Conservation (phyloP, 2,797 vertebrate species). For the Oreochromis mossambicus region DNA sequence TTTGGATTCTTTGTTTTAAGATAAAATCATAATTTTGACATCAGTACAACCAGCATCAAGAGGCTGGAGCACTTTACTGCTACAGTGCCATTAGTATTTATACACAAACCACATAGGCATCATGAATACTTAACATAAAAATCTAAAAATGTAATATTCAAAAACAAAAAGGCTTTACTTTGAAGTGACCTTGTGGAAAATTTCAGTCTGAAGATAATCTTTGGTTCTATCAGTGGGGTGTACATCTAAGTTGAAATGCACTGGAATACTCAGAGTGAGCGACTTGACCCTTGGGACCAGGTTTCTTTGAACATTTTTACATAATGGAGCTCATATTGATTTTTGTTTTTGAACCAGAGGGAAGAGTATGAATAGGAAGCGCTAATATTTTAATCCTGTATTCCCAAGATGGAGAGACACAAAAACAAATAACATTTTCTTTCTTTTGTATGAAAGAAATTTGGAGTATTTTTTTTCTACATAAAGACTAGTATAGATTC, state of each 20-base stretch:
- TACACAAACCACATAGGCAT: constrained; percentile 2
- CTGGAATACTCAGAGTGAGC: constrained; percentile 8
- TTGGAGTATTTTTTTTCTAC: neutral
- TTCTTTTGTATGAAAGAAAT: neutral
- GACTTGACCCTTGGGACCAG: constrained; percentile 35
- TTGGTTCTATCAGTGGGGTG: constrained; percentile 17
- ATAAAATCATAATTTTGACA: neutral
- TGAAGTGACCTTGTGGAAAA: neutral
- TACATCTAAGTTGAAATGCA: constrained; percentile 34
- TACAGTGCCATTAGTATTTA: neutral
- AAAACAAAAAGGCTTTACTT: neutral
- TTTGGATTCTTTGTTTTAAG: constrained; percentile 12
- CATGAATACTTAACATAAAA: constrained; percentile 2
- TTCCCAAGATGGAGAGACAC: constrained; percentile 35
- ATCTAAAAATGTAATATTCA: neutral
- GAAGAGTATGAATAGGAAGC: constrained; percentile 51
- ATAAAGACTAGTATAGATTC: neutral
- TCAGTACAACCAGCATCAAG: neutral
- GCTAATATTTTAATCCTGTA: constrained; percentile 63
- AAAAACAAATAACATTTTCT: constrained; percentile 31
- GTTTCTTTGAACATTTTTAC: constrained; percentile 66
- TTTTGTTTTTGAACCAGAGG: constrained; percentile 55
- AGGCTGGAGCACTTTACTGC: neutral
- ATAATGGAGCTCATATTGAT: constrained; percentile 55
- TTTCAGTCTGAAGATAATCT: constrained; percentile 7